Base-by-base conservation (phyloP, 2,113 vertebrate species). In the Python bivittatus region DNA sequence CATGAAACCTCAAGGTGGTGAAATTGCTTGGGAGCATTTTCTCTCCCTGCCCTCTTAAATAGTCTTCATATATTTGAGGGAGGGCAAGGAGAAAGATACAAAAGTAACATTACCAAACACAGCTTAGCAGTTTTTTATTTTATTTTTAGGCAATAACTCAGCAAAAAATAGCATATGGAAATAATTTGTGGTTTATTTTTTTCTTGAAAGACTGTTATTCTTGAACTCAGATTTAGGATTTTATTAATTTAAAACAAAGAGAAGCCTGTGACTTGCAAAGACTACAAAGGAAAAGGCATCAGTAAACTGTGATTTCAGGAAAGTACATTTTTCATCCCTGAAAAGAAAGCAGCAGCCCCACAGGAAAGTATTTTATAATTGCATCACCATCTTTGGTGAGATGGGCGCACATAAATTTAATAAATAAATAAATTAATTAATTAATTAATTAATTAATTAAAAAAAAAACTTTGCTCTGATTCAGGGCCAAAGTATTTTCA, bases 231-330 rank as follows among this genome's bases (percentile, higher is more conserved):
- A 96, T 95, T 96, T 48, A 97, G 95, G 95, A 97, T 95, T 96
- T 97, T 97, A 96, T 96, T 97, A 96, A 97, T 97, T 97, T 97
- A 95, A 97, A 97, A 96, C 93, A 96, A 97, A 96, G 96, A 95
- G 54, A 57, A 68, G 54, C 95, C 94, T 7, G 61, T 92, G 96
- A 98, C 94, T 95, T 95, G 94, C 87, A 94, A 96, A 96, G 92
- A 97, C 94, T 97, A 98, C 96, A 98, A 97, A 97, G 96, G 95
- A 96, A 97, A 97, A 93, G 95, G 95, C 93, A 97, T 52, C 96
- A 95, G 93, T 95, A 92, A 94, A 96, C 91, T 95, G 93, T 92
- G 92, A 97, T 94, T 97, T 97, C 86, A 96, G 96, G 94, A 97
- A 94, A 97, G 96, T 92, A 94, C 96, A 97, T 96, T 98, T 96